Evolutionary conservation across 2,113 vertebrate genomes (phyloP), one percentile per base, ranked within the genome.

Genomic region (Chaenocephalus aceratus): DNA sequence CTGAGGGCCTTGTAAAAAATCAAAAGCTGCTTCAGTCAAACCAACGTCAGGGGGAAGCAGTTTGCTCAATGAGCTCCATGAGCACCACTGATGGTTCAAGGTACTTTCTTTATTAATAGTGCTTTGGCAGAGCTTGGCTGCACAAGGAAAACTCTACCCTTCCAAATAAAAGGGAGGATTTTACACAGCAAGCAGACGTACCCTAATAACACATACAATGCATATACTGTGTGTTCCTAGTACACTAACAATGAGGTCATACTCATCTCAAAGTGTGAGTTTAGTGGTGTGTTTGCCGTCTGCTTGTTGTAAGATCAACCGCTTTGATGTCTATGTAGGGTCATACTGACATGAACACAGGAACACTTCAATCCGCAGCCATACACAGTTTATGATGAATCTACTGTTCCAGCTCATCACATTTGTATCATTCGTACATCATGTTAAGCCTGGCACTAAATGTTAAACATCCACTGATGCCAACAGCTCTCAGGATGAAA

Each of bases 381-480:
- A 44, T 59, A 51, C 62, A 16, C 45, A 53, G 68, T 75, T 85
- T 77, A 60, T 71, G 56, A 48, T 63, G 64, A 41, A 79, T 80
- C 52, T 72, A 82, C 51, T 69, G 66, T 77, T 85, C 71, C 71
- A 68, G 78, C 71, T 87, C 78, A 75, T 80, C 85, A 80, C 75
- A 79, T 72, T 80, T 82, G 75, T 61, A 15, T 85, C 68, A 72
- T 87, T 88, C 78, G 79, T 61, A 53, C 79, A 86, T 65, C 65
- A 68, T 72, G 69, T 71, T 74, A 71, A 84, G 58, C 70, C 54
- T 46, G 36, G 72, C 68, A 51, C 56, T 65, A 84, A 77, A 78
- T 44, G 64, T 77, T 74, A 36, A 77, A 57, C 62, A 54, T 78
- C 62, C 51, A 18, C 46, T 64, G 56, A 81, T 53, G 51, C 63